phyloP scores from a whole-genome alignment of 2,888 invertebrate genomes.

The Margaritifera margaritifera region DNA sequence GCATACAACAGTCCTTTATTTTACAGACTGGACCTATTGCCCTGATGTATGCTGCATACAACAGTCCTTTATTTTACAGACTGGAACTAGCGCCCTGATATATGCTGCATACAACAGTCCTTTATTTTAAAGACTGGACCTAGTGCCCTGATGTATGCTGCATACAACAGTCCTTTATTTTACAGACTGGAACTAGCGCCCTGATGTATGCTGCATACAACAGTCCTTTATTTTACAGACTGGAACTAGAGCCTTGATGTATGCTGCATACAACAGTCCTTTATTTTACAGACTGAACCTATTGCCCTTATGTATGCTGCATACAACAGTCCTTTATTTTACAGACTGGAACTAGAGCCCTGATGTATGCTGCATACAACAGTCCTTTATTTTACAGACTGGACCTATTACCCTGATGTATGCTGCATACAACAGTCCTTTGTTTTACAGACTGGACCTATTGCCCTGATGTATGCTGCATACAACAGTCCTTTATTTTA shows the following conservation, averaged over 20 bases:
- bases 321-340: slow-evolving; percentile 84
- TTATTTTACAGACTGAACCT: slow-evolving; percentile 84
- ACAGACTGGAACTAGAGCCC: slow-evolving; percentile 88
- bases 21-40: slow-evolving; percentile 88
- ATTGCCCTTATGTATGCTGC: slow-evolving; percentile 94
- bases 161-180: slow-evolving; percentile 86
- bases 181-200: slow-evolving; percentile 88
- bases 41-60: slow-evolving; percentile 91
- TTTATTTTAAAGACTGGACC: slow-evolving; percentile 84
- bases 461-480: slow-evolving; percentile 92
- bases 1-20: slow-evolving; percentile 88
- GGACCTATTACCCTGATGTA: slow-evolving; percentile 94
- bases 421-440: slow-evolving; percentile 90
- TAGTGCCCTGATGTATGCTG: slow-evolving; percentile 92
- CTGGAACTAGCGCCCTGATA: slow-evolving; percentile 92
- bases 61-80: slow-evolving; percentile 84
- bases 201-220: slow-evolving; percentile 93
- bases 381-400: slow-evolving; percentile 84
- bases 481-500: slow-evolving; percentile 84
- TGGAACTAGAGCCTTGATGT: slow-evolving; percentile 92
- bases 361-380: slow-evolving; percentile 92
- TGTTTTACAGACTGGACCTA: slow-evolving; percentile 85
- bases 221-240: slow-evolving; percentile 84
- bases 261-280: slow-evolving; percentile 91
- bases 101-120: slow-evolving; percentile 92